A percentile compares a stretch with the other conserved stretches of the same genome.
Conservation (phyloP, 2,113 vertebrate genomes). For the Sphaerodactylus townsendi region DNA sequence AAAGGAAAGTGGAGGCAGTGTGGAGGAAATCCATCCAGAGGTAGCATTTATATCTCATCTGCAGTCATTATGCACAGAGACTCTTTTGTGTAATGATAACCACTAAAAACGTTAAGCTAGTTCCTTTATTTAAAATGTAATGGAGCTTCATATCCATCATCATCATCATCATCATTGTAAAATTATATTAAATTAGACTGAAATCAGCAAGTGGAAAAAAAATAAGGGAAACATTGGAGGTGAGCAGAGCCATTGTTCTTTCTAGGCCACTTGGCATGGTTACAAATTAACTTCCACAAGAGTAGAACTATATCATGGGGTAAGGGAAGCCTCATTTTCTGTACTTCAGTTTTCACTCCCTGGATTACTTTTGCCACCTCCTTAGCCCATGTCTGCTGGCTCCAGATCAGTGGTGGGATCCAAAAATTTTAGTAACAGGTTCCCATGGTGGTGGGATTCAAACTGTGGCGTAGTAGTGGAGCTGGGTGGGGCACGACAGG, state of each 20-base stretch:
- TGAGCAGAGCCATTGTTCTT: conserved; percentile 50
- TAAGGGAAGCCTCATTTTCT: neutral
- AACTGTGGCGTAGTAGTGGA: too few relatives aligned
- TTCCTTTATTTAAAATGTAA: conserved; percentile 15
- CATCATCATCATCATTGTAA: neutral
- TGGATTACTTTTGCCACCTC: conserved; percentile 19
- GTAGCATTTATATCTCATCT: conserved; percentile 21
- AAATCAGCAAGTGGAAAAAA: conserved; percentile 54
- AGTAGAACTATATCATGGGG: neutral
- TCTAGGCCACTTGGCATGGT: conserved; percentile 42
- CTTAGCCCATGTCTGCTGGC: too few relatives aligned
- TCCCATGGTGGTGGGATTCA: too few relatives aligned
- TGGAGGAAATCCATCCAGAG: conserved; percentile 23
- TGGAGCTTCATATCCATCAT: neutral
- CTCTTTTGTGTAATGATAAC: conserved; percentile 3
- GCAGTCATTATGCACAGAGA: neutral
- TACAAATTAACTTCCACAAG: conserved; percentile 32
- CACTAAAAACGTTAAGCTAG: neutral
- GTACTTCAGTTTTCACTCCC: conserved; percentile 19
- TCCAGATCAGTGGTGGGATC: too few relatives aligned
- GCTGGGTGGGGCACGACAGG: too few relatives aligned
- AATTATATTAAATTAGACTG: conserved; percentile 52
- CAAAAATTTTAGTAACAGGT: too few relatives aligned
- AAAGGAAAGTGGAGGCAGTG: conserved; percentile 27
- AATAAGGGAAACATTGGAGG: conserved; percentile 45